Percentiles rank a stretch among this genome's conserved stretches.
These are phyloP conservation scores for Oscheius sp. DNA, from an alignment of 2,888 invertebrate genomes.

Conservation along the genomic window DNA sequence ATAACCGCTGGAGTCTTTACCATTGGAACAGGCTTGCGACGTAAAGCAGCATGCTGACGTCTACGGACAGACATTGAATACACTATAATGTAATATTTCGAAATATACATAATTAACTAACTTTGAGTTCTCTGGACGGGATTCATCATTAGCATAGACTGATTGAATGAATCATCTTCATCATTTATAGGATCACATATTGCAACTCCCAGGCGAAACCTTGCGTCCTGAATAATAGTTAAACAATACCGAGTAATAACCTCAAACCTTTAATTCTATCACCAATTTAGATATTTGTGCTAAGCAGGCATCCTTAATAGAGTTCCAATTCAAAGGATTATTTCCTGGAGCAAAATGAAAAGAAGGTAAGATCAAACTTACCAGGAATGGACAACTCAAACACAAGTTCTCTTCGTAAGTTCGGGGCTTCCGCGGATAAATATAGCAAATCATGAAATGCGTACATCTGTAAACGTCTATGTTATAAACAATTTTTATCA, in stretches of 20 bases:
- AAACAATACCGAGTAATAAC: not conserved
- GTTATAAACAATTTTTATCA: not conserved
- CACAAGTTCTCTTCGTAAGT: not conserved
- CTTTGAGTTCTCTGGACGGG: conserved; percentile 21
- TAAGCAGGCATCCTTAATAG: not conserved
- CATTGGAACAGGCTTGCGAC: not conserved
- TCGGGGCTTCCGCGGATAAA: not conserved
- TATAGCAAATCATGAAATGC: not conserved
- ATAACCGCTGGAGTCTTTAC: not conserved
- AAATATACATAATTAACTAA: not conserved
- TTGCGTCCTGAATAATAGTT: not conserved
- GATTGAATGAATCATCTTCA: conserved; percentile 5
- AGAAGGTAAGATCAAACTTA: not conserved
- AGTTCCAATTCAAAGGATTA: conserved; percentile 16
- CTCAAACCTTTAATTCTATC: not conserved
- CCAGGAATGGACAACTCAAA: conserved; percentile 13
- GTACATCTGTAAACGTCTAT: conserved; percentile 5
- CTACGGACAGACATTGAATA: conserved; percentile 11
- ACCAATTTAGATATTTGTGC: not conserved
- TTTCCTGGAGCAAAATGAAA: not conserved
- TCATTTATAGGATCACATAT: not conserved
- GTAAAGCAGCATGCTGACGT: conserved; percentile 6
- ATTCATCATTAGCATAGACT: conserved; percentile 21
- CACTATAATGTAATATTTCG: not conserved
- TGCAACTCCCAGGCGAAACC: not conserved